These are phyloP conservation scores for Chymomyza procnemis DNA, from an alignment of 2,888 invertebrate species.

Conservation along the genomic window DNA sequence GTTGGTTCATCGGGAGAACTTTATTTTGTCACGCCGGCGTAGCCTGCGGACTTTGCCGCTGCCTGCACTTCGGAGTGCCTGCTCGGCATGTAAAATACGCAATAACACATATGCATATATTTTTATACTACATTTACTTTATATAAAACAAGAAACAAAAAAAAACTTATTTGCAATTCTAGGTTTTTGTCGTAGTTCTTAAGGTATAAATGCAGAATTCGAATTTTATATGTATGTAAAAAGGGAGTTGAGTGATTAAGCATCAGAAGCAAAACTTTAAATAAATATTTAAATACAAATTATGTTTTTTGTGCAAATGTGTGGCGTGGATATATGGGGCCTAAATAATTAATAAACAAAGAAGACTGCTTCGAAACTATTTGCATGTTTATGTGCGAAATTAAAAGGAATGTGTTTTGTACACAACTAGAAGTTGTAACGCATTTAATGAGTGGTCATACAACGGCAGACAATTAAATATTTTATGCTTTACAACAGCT, in stretches of 20 bases:
- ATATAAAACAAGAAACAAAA: too few relatives aligned
- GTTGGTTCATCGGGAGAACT: slow-evolving; percentile 71
- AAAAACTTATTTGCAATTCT: slow-evolving; percentile 38
- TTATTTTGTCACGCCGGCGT: slow-evolving; percentile 75
- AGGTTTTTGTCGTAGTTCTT: slow-evolving; percentile 18
- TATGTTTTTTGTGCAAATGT: not conserved
- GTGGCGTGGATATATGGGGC: not conserved
- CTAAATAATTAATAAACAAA: too few relatives aligned
- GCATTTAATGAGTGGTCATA: too few relatives aligned
- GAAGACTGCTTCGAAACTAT: too few relatives aligned
- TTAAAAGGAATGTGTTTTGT: too few relatives aligned
- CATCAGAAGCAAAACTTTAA: slow-evolving; percentile 36
- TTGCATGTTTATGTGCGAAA: too few relatives aligned
- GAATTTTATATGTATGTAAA: not conserved
- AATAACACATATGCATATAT: slow-evolving; percentile 13
- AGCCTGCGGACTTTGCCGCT: slow-evolving; percentile 61
- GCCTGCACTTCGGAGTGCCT: slow-evolving; percentile 50
- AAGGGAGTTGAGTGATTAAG: not conserved
- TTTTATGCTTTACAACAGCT: too few relatives aligned
- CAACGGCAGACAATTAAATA: too few relatives aligned
- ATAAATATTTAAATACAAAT: slow-evolving; percentile 12
- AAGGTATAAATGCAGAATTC: not conserved
- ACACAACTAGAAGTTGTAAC: too few relatives aligned
- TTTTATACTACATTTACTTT: slow-evolving; percentile 4
- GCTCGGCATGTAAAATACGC: slow-evolving; percentile 55